Evolutionary conservation across 2,113 vertebrate genomes (phyloP).

Genomic region (Stigmatopora argus): DNA sequence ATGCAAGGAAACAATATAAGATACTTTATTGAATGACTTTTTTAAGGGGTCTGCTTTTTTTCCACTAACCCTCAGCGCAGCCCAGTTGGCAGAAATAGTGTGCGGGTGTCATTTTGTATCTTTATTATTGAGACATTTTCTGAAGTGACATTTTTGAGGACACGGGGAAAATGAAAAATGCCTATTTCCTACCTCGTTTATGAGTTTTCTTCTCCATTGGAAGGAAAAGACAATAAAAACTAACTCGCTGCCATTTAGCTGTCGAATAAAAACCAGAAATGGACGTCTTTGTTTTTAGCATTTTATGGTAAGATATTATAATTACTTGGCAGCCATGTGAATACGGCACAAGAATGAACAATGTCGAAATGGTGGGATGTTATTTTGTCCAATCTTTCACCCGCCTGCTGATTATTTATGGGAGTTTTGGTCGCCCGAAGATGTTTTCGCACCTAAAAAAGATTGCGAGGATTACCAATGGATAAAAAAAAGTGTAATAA

Average conservation of each 20-base stretch:
- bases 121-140: conserved; percentile 27
- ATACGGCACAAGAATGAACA: background rate
- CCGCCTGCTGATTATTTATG: background rate
- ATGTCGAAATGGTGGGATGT: background rate
- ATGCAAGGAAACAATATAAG: conserved; percentile 21
- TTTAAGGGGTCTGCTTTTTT: background rate
- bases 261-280: background rate
- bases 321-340: background rate
- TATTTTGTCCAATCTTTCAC: background rate
- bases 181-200: conserved; percentile 31
- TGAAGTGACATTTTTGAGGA: conserved; percentile 20
- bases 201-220: conserved; percentile 34
- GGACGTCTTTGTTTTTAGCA: background rate
- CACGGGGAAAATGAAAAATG: conserved; percentile 45
- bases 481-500: background rate
- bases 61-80: conserved; percentile 6
- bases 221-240: conserved; percentile 16
- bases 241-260: background rate
- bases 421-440: background rate
- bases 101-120: conserved; percentile 3
- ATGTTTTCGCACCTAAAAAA: background rate
- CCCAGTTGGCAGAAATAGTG: conserved; percentile 16
- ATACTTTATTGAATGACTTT: conserved; percentile 25
- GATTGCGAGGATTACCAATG: background rate
- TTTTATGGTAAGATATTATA: background rate